Evolutionary conservation across 2,113 vertebrate species (phyloP).

Genomic region (Phylloscopus trochiloides): DNA sequence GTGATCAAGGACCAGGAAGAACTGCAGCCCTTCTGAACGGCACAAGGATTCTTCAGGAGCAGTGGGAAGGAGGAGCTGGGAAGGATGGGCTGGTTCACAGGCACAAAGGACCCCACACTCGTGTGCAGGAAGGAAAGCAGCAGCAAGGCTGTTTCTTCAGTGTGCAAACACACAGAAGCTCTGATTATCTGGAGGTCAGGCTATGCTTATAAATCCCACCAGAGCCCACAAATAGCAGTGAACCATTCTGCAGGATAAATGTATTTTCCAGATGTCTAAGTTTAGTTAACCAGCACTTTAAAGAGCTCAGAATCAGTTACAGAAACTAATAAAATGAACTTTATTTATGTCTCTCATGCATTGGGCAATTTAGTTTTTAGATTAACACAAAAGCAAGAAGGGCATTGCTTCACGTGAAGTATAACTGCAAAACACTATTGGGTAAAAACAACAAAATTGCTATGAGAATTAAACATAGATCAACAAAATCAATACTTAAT

Average conservation of each 20-base stretch:
- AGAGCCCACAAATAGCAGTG: not conserved
- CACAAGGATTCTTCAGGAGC: not conserved
- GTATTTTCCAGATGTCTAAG: slow-evolving; percentile 45
- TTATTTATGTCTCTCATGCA: slow-evolving; percentile 65
- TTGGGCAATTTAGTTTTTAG: slow-evolving; percentile 71
- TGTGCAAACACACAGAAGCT: not conserved
- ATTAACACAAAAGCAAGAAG: slow-evolving; percentile 65
- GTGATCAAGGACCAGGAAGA: not conserved
- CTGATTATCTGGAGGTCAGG: not conserved
- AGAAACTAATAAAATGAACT: slow-evolving; percentile 56
- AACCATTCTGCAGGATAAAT: slow-evolving; percentile 34
- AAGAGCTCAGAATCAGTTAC: slow-evolving; percentile 34
- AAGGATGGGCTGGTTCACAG: not conserved
- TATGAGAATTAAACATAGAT: slow-evolving; percentile 75
- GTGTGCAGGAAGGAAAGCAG: not conserved
- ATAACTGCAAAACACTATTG: slow-evolving; percentile 48
- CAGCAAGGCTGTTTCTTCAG: not conserved
- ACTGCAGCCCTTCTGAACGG: not conserved
- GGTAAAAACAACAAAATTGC: slow-evolving; percentile 68
- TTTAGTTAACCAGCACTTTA: slow-evolving; percentile 60
- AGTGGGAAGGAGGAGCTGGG: not conserved
- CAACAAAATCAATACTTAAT: slow-evolving; percentile 80
- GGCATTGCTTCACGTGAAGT: slow-evolving; percentile 55
- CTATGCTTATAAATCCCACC: not conserved
- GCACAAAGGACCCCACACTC: not conserved